Evolutionary conservation across 1,140 invertebrate genomes (phyloP).

Genomic region (Diorhabda carinulata): DNA sequence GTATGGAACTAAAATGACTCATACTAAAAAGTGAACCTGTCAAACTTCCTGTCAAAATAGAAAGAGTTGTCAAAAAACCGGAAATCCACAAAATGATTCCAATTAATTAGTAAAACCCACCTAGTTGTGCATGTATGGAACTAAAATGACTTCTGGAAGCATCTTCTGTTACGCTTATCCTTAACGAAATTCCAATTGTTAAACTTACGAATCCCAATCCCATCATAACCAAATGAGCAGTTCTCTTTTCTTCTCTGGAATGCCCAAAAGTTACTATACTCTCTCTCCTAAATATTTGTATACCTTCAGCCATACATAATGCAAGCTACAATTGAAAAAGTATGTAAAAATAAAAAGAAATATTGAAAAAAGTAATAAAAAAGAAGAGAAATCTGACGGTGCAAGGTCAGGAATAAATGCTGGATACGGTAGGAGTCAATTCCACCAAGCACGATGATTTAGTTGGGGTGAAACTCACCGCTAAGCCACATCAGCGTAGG

Average conservation of each 20-base stretch:
- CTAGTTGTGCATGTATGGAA: constrained; percentile 10
- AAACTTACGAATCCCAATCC: background rate
- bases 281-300: constrained; percentile 11
- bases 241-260: background rate
- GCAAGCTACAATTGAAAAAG: constrained; percentile 6
- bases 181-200: constrained; percentile 14
- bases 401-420: background rate
- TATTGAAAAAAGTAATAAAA: background rate
- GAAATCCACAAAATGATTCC: too few relatives aligned
- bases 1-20: too few relatives aligned
- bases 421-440: background rate
- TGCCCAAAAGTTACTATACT: constrained; percentile 1
- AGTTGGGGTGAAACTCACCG: background rate
- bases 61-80: too few relatives aligned
- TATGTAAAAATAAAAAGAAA: background rate
- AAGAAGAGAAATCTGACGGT: background rate
- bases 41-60: too few relatives aligned
- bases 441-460: background rate
- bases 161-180: constrained; percentile 7
- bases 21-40: too few relatives aligned
- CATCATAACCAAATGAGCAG: constrained; percentile 8
- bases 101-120: background rate
- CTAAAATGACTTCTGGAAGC: background rate
- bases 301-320: constrained; percentile 14
- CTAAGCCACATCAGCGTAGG: too few relatives aligned